A percentile compares a stretch with the other conserved stretches of the same genome.
These are phyloP conservation scores for Vipera latastei DNA, from an alignment of 2,797 vertebrate genomes.

Conservation along the genomic window DNA sequence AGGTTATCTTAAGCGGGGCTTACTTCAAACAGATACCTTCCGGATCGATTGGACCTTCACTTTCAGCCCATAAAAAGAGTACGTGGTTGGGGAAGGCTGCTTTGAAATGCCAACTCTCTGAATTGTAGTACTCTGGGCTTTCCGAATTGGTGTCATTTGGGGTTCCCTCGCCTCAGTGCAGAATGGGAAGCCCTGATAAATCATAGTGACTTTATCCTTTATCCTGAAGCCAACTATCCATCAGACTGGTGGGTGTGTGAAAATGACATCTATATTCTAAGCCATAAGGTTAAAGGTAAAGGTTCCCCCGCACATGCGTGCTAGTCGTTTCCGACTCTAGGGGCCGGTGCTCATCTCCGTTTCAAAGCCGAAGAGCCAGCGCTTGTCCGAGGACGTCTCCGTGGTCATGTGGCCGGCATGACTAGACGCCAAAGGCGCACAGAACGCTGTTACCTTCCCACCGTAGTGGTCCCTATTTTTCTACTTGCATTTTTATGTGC, in stretches of 20 bases:
- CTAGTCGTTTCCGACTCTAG: no score
- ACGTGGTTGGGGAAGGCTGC: background rate
- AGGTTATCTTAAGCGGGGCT: background rate
- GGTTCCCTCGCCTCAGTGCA: background rate
- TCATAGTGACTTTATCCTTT: background rate
- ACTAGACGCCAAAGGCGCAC: no score
- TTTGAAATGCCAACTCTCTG: background rate
- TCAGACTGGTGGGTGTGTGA: background rate
- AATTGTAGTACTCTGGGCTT: background rate
- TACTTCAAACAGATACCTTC: background rate
- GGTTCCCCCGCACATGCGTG: no score
- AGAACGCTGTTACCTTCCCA: no score
- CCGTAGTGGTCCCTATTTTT: no score
- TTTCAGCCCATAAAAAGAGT: background rate
- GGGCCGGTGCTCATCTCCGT: no score
- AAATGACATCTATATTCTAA: background rate
- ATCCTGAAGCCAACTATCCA: background rate
- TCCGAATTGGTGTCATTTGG: background rate
- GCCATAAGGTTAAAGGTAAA: no score
- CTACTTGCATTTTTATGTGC: no score
- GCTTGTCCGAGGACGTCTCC: no score
- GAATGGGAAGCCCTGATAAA: background rate
- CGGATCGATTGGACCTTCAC: background rate
- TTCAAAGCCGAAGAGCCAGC: no score
- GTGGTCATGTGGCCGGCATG: no score